phyloP scores from a whole-genome alignment of 2,888 invertebrate species.

The Drosophila limbata region DNA sequence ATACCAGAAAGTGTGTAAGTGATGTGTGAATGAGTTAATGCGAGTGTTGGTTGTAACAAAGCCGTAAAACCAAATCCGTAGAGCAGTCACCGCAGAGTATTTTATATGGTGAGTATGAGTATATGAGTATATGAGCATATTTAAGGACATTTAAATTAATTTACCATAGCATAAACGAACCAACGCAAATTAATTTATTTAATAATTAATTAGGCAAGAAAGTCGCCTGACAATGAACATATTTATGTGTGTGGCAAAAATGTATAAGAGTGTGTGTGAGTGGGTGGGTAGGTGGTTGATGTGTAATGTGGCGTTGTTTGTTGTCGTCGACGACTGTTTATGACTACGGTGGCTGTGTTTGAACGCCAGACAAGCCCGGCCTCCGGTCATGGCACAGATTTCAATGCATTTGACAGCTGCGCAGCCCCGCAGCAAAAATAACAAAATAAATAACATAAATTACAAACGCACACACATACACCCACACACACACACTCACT shows the following conservation, averaged over 20 bases:
- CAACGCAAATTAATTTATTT: slow-evolving; percentile 77
- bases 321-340: slow-evolving; percentile 8
- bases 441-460: slow-evolving; percentile 72
- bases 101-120: slow-evolving; percentile 25
- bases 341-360: slow-evolving; percentile 18
- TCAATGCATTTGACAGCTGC: slow-evolving; percentile 70
- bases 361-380: slow-evolving; percentile 15
- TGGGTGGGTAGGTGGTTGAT: slow-evolving; percentile 26
- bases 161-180: slow-evolving; percentile 66
- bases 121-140: slow-evolving; percentile 11
- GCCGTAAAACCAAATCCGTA: slow-evolving; percentile 31
- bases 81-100: slow-evolving; percentile 41
- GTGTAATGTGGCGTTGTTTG: not conserved
- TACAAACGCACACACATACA: slow-evolving; percentile 44
- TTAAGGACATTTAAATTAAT: slow-evolving; percentile 78
- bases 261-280: slow-evolving; percentile 11
- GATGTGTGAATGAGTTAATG: slow-evolving; percentile 5
- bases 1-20: slow-evolving; percentile 8
- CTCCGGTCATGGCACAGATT: slow-evolving; percentile 60
- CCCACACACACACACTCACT: slow-evolving; percentile 17
- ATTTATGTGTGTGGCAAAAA: slow-evolving; percentile 59
- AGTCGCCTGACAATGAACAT: slow-evolving; percentile 70
- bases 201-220: slow-evolving; percentile 80
- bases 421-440: slow-evolving; percentile 53
- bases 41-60: slow-evolving; percentile 28